Evolutionary conservation across 2,797 vertebrate species (phyloP).

Genomic region (Crenichthys baileyi): DNA sequence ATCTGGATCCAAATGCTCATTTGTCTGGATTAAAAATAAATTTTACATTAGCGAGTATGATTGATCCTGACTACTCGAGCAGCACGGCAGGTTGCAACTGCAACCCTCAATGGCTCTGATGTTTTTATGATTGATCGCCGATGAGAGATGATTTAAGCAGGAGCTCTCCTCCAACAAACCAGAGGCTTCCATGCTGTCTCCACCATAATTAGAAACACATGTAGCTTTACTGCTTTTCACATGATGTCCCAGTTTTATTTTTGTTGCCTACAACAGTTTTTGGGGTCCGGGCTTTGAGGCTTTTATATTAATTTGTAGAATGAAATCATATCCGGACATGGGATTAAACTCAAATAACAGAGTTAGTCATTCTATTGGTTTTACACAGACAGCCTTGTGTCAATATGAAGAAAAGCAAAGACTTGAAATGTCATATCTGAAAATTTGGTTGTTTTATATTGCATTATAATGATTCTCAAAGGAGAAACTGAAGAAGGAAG

Average conservation of each 20-base stretch:
- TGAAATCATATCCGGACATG: conserved; percentile 13
- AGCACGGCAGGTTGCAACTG: background rate
- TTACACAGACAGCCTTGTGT: background rate
- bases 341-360: conserved; percentile 4
- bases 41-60: background rate
- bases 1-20: background rate
- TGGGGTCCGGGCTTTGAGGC: conserved; percentile 38
- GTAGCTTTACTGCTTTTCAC: conserved; percentile 56
- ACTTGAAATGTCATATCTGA: background rate
- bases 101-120: conserved; percentile 1
- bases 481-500: background rate
- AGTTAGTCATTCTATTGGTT: background rate
- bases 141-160: conserved; percentile 23
- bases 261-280: conserved; percentile 58
- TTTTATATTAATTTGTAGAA: conserved; percentile 44
- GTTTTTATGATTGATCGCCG: conserved; percentile 23
- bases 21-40: background rate
- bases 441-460: background rate
- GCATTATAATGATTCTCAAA: background rate
- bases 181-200: conserved; percentile 41
- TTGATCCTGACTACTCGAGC: background rate
- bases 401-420: background rate
- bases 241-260: conserved; percentile 69
- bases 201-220: conserved; percentile 69
- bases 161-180: conserved; percentile 22